phyloP scores from a whole-genome alignment of 2,797 vertebrate species.

The Harpagifer antarcticus region DNA sequence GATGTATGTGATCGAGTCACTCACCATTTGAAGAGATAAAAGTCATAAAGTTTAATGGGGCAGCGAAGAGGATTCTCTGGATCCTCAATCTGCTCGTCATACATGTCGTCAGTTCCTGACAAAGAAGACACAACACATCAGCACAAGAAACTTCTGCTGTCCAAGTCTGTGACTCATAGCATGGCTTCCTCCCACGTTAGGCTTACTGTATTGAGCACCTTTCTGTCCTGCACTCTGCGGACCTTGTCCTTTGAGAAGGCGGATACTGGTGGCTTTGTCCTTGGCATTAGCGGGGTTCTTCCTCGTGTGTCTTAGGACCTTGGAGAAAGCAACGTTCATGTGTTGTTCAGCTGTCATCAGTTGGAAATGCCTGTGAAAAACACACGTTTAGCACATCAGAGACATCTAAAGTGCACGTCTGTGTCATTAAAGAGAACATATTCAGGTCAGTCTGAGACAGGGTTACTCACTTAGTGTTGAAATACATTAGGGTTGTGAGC shows the following conservation, averaged over 20 bases:
- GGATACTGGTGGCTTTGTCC: constrained; percentile 99
- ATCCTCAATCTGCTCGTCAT: constrained; percentile 97
- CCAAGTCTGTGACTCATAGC: background rate
- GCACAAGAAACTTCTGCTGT: constrained; percentile 3
- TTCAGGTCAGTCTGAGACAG: background rate
- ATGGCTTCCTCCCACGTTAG: background rate
- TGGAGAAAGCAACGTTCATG: constrained; percentile 98
- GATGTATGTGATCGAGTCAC: constrained; percentile 40
- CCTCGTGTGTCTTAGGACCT: constrained; percentile 97
- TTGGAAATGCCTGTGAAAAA: constrained; percentile 90
- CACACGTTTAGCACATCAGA: background rate
- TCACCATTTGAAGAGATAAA: constrained; percentile 99
- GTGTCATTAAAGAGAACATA: background rate
- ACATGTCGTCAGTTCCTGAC: constrained; percentile 96
- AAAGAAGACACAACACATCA: constrained; percentile 28
- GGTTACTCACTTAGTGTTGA: constrained; percentile 98
- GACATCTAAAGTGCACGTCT: background rate
- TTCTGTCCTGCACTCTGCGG: constrained; percentile 93
- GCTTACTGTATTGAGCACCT: constrained; percentile 79
- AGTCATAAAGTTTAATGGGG: constrained; percentile 99
- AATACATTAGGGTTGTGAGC: constrained; percentile 99
- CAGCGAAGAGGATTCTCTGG: constrained; percentile 98
- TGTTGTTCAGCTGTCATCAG: constrained; percentile 98
- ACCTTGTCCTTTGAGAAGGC: constrained; percentile 94
- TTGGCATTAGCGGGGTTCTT: constrained; percentile 97